Evolutionary conservation across 2,888 invertebrate genomes (phyloP).

Genomic region (Chloromyia formosa): DNA sequence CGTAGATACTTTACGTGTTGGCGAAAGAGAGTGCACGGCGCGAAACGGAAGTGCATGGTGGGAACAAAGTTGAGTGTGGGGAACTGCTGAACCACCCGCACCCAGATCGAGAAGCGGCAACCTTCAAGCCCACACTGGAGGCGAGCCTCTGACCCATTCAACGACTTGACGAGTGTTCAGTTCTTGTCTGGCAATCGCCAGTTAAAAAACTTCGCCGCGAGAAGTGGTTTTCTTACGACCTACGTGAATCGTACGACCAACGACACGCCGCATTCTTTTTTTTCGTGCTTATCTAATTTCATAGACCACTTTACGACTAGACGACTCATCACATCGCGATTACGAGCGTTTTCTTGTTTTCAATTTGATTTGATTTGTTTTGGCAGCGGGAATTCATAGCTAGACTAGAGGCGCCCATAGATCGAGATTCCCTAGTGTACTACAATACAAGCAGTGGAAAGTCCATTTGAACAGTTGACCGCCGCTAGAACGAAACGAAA

Average conservation of each 20-base stretch:
- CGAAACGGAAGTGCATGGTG: slow-evolving; percentile 28
- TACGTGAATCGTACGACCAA: not conserved
- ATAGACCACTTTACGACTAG: not conserved
- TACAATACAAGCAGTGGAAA: not conserved
- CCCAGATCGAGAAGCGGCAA: not conserved
- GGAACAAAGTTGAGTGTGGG: not conserved
- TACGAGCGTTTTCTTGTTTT: slow-evolving; percentile 45
- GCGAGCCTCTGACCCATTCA: not conserved
- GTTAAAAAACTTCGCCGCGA: slow-evolving; percentile 21
- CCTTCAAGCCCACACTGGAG: too few relatives aligned
- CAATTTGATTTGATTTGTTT: slow-evolving; percentile 48
- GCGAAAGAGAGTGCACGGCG: not conserved
- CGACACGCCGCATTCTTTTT: not conserved
- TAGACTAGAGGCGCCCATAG: too few relatives aligned
- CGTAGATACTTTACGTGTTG: not conserved
- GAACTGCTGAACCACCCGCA: not conserved
- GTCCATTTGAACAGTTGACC: not conserved
- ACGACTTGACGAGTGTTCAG: slow-evolving; percentile 9
- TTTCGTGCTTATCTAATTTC: slow-evolving; percentile 1
- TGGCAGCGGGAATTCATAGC: slow-evolving; percentile 38
- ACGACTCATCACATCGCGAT: slow-evolving; percentile 8
- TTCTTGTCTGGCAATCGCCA: slow-evolving; percentile 21
- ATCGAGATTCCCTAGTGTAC: not conserved
- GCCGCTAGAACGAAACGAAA: not conserved
- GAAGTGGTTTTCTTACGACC: slow-evolving; percentile 19